Conservation (phyloP, 2,888 invertebrate genomes). For the Gnatocerus cornutus region DNA sequence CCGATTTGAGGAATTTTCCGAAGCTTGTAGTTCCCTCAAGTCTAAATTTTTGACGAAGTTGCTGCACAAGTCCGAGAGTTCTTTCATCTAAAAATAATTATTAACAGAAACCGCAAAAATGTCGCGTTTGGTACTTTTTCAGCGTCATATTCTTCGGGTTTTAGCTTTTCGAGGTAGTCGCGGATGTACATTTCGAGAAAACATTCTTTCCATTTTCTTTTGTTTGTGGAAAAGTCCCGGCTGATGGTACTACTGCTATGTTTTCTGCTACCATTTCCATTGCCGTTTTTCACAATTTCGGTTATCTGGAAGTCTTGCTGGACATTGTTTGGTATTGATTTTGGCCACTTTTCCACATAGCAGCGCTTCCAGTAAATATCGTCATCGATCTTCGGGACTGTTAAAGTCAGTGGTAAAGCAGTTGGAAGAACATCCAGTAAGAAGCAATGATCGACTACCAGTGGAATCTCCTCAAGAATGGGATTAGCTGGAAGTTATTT, state of each 20-base stretch:
- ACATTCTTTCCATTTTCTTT: conserved; percentile 64
- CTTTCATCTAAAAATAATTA: conserved; percentile 62
- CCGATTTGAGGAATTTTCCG: conserved; percentile 56
- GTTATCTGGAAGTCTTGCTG: conserved; percentile 4
- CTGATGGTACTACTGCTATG: neutral
- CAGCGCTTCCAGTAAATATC: conserved; percentile 67
- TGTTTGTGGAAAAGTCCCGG: neutral
- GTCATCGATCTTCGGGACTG: conserved; percentile 62
- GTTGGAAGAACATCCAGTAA: conserved; percentile 63
- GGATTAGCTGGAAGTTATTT: conserved; percentile 58
- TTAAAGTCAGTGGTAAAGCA: conserved; percentile 61
- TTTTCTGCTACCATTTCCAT: conserved; percentile 27
- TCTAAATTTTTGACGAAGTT: conserved; percentile 60
- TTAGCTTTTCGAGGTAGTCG: conserved; percentile 65
- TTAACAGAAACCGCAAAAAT: conserved; percentile 1
- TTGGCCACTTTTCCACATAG: conserved; percentile 63
- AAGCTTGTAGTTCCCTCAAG: conserved; percentile 60
- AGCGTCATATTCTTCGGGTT: conserved; percentile 65
- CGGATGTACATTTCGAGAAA: conserved; percentile 65
- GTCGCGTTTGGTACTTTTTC: conserved; percentile 58
- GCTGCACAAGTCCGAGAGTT: conserved; percentile 62
- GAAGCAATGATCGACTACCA: conserved; percentile 59
- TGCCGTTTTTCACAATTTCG: conserved; percentile 28
- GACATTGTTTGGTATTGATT: conserved; percentile 50
- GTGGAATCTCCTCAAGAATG: conserved; percentile 60